Percentiles rank a stretch among this genome's conserved stretches.
Conservation (phyloP, 1,140 invertebrate species). For the Adoxophyes honmai region DNA sequence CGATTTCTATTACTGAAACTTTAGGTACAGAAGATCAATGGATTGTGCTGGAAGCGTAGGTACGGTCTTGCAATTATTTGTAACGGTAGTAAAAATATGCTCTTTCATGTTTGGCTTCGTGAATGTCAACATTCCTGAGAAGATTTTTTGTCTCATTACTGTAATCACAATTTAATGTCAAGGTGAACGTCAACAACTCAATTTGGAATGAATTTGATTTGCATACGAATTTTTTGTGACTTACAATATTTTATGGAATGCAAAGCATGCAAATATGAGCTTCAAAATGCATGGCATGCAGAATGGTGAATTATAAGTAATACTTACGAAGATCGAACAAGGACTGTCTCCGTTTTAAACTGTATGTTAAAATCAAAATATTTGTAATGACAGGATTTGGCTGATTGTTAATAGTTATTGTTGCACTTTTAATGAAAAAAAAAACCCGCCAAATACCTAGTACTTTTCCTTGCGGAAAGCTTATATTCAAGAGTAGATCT, state of each 20-base stretch:
- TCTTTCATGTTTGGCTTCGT: neutral
- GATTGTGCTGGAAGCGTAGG: too few species aligned
- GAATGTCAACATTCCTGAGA: neutral
- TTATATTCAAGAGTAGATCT: too few species aligned
- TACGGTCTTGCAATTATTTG: too few species aligned
- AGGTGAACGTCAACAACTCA: constrained; percentile 93
- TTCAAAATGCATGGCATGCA: neutral
- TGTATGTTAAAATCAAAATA: neutral
- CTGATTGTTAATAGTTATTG: too few species aligned
- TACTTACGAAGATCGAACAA: neutral
- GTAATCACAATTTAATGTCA: neutral
- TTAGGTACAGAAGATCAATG: too few species aligned
- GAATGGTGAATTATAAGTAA: neutral
- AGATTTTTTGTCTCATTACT: constrained; percentile 4
- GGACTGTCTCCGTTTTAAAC: neutral
- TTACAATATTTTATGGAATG: constrained; percentile 8
- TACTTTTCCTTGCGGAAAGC: too few species aligned
- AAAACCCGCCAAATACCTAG: too few species aligned
- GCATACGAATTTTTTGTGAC: constrained; percentile 84
- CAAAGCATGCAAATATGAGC: neutral
- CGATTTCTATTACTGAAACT: too few species aligned
- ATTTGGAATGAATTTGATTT: constrained; percentile 90
- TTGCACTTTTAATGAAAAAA: too few species aligned
- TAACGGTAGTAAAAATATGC: neutral
- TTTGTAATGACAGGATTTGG: too few species aligned